phyloP scores from a whole-genome alignment of 2,797 vertebrate genomes.

The Myoxocephalus aenaeus region DNA sequence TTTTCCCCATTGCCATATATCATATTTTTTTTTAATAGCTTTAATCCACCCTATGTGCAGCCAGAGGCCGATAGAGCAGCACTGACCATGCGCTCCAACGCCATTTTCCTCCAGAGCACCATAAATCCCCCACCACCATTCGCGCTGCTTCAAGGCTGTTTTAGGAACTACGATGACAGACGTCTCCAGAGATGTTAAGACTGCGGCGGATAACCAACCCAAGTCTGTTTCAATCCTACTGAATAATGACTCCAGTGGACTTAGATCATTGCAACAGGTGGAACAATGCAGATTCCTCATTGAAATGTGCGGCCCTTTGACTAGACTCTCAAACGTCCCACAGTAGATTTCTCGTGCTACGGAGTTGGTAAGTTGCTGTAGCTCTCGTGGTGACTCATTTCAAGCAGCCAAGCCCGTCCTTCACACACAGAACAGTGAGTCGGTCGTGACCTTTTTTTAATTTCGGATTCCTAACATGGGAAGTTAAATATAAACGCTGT shows the following conservation, averaged over 20 bases:
- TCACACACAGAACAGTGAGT: conserved; percentile 8
- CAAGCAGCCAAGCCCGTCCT: conserved; percentile 11
- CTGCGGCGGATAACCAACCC: not conserved
- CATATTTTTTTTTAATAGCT: not conserved
- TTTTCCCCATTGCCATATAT: not conserved
- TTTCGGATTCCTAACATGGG: conserved; percentile 14
- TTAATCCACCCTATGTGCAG: not conserved
- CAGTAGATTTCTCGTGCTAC: conserved; percentile 33
- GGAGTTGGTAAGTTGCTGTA: conserved; percentile 73
- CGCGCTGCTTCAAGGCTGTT: conserved; percentile 15
- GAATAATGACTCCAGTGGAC: conserved; percentile 2
- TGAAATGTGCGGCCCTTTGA: not conserved
- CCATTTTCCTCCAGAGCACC: not conserved
- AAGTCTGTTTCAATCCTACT: not conserved
- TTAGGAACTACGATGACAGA: conserved; percentile 9
- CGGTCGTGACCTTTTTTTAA: conserved; percentile 37
- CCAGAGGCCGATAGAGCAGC: not conserved
- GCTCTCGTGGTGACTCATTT: conserved; percentile 18
- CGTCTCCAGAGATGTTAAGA: conserved; percentile 5
- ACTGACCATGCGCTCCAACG: conserved; percentile 2
- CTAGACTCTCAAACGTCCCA: not conserved
- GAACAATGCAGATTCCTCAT: not conserved
- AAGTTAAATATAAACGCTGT: conserved; percentile 50
- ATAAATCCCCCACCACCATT: conserved; percentile 27
- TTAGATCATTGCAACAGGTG: not conserved